These are phyloP conservation scores for rat (Rattus norvegicus) DNA, from an alignment of 2,113 vertebrate species.

Conservation along the genomic window DNA sequence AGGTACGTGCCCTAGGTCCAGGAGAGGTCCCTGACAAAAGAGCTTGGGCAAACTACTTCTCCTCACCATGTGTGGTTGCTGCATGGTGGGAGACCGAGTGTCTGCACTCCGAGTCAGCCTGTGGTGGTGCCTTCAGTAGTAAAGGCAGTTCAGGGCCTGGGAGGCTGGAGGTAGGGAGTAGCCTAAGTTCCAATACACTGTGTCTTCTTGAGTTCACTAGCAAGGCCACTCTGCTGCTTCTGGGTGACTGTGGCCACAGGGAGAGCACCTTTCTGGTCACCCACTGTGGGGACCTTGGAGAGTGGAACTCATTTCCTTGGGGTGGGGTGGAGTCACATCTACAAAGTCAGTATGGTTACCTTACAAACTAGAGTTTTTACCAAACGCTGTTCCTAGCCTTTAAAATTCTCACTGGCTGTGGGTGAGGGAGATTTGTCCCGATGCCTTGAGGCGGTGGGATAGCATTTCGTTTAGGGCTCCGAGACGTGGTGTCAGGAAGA, in stretches of 20 bases:
- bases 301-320: background rate
- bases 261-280: background rate
- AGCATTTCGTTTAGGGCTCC: background rate
- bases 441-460: background rate
- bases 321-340: background rate
- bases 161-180: background rate
- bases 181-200: background rate
- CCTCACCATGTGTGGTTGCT: background rate
- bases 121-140: fast-evolving
- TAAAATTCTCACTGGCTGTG: background rate
- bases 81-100: background rate
- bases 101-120: background rate
- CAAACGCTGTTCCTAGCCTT: background rate
- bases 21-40: background rate
- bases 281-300: background rate
- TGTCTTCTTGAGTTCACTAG: background rate
- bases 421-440: background rate
- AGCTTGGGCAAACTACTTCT: background rate
- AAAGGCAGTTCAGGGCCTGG: background rate
- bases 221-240: background rate
- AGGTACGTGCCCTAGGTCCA: background rate
- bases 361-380: constrained; percentile 22
- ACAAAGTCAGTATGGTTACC: background rate
- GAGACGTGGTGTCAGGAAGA: background rate
- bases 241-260: background rate